Evolutionary conservation across 2,888 invertebrate genomes (phyloP).

Genomic region (Stenodema calcarata): DNA sequence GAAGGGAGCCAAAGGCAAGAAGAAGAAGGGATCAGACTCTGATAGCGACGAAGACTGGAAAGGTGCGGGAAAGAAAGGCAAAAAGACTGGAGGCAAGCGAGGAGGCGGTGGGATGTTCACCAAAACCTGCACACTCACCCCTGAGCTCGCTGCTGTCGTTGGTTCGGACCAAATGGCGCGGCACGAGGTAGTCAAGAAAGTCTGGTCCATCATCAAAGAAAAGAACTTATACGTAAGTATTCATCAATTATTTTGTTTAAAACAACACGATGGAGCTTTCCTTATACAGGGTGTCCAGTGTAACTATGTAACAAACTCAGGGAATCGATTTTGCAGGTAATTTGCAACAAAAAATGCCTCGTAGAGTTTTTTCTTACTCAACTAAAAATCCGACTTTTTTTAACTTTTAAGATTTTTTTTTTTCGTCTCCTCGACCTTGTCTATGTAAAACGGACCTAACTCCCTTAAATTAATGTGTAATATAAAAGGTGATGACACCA

Average conservation of each 20-base stretch:
- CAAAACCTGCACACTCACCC: slow-evolving; percentile 81
- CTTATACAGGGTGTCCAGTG: too few relatives aligned
- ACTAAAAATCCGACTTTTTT: too few relatives aligned
- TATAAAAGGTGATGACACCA: too few relatives aligned
- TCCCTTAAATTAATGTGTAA: too few relatives aligned
- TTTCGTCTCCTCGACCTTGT: too few relatives aligned
- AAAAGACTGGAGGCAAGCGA: slow-evolving; percentile 61
- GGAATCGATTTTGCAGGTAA: too few relatives aligned
- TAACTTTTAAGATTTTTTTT: too few relatives aligned
- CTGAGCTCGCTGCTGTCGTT: slow-evolving; percentile 82
- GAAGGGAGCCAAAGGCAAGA: slow-evolving; percentile 60
- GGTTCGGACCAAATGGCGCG: slow-evolving; percentile 84
- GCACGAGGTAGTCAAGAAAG: slow-evolving; percentile 87
- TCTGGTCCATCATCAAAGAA: slow-evolving; percentile 90
- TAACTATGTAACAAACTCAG: too few relatives aligned
- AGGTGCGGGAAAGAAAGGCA: slow-evolving; percentile 66
- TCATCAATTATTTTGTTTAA: neutral
- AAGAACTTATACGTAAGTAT: slow-evolving; percentile 75
- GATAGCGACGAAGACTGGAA: slow-evolving; percentile 75
- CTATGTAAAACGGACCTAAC: too few relatives aligned
- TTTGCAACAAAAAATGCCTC: too few relatives aligned
- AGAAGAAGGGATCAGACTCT: slow-evolving; percentile 71
- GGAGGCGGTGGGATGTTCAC: slow-evolving; percentile 71
- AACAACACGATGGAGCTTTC: too few relatives aligned
- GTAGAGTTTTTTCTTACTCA: too few relatives aligned